Evolutionary conservation across 2,797 vertebrate species (phyloP), one percentile per base, ranked within the genome.

Genomic region (Chaetophractus vellerosus): DNA sequence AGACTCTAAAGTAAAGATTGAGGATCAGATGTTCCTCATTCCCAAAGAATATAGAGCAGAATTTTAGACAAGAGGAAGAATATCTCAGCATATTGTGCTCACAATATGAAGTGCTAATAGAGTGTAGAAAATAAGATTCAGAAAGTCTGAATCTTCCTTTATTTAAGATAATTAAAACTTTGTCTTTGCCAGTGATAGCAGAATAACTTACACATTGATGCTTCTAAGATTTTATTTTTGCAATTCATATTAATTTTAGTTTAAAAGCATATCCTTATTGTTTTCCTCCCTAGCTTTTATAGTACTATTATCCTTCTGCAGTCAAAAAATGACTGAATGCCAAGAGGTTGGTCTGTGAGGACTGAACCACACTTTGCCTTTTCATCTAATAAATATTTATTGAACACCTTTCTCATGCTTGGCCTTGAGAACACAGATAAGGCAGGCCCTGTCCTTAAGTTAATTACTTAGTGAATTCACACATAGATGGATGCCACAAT

Each of bases 311-410:
- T 14, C 71, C 7, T n/a, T 82, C 48, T 41, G 5, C 3, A 90
- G 7, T 14, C 9, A 76, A 26, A 50, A 74, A 85, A 66, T 76
- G n/a, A 71, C 38, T 38, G 28, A 72, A 84, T 61, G 36, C n/a
- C 55, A 31, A 50, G 41, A 33, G 19, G 12, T 66, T 84, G 21
- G 5, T 31, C 14, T 72, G 3, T 41, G 21, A 78, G 57, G 33
- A 64, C 11, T 1, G 31, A 78, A 18, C n/a, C 41, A n/a, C 2
- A 28, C 0, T 1, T 55, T 5, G 4, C 6, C 36, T 86, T 28
- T n/a, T 90, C n/a, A 41, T 79, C 64, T 87, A 18, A 85, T 64
- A 41, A 79, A 24, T 92, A 38, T 61, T 50, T 71, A 23, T 84
- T 76, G 26, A 90, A 41, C 21, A 36, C 1, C 18, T 74, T 28